Base-by-base conservation (phyloP, 1,140 invertebrate genomes). In the Elysia chlorotica region DNA sequence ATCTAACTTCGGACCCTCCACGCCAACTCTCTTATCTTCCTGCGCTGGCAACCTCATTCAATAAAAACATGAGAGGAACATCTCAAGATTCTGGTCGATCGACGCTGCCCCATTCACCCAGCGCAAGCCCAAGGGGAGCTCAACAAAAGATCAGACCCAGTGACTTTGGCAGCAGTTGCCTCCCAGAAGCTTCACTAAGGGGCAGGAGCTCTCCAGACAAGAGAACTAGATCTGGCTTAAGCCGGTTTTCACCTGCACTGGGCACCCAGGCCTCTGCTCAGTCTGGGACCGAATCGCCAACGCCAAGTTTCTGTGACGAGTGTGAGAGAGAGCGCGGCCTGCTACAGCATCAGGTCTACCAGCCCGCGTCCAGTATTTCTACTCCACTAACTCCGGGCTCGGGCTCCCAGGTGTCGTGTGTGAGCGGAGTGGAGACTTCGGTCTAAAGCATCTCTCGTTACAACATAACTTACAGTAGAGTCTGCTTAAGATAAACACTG, bases 341-440 rank as follows among this genome's bases (percentile, higher is more conserved):
- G 1, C n/a, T n/a, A n/a, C n/a, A n/a, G n/a, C n/a, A n/a, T n/a
- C n/a, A n/a, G n/a, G n/a, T n/a, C n/a, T 19, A 25, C 5, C 2
- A 38, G 14, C 25, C 21, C 1, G 33, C 5, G 5, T 17, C 23
- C 0, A 48, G n/a, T 48, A 48, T 48, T n/a, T n/a, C 41, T 48
- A 59, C 19, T 37, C n/a, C 54, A 23, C 17, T 5, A 57, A 1
- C 67, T 14, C 54, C 67, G 1, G 67, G 38, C 25, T 59, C 67
- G 17, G 25, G 21, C n/a, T 59, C 54, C 2, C 67, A 69, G 30
- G 33, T 30, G 3, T 69, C 54, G 21, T 59, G 59, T 36, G 59
- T 69, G n/a, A 54, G 67, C 37, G 67, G 67, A 17, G 59, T 69
- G 67, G 67, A 69, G 35, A 69, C 67, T 2, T 66, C 48, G 10